Evolutionary conservation across 1,140 invertebrate genomes (phyloP), one percentile per base, ranked within the genome.

Genomic region (Drosophila hydei): DNA sequence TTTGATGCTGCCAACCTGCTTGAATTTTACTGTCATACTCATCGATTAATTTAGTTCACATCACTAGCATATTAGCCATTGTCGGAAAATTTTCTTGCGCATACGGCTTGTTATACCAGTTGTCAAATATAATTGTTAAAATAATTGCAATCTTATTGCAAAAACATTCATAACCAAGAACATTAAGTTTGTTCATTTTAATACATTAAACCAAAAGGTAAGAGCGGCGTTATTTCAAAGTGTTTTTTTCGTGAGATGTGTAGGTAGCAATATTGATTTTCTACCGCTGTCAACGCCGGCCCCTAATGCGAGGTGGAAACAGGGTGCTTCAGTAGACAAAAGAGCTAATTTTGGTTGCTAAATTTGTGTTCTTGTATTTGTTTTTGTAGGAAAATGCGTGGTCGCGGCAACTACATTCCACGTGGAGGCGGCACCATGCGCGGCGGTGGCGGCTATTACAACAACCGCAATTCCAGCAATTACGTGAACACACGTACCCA

Each of bases 381-480:
- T 16, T 19, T 21, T 42, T 16, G 21, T 48, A 79, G 56, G 12
- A 79, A 76, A 58, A 90, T 90, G 88, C 88, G 88, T 52, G 88
- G 88, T 68, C 74, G 88, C 52, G 80, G 89, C 47, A 85, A 85
- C 25, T 91, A 89, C 27, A 75, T 80, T 71, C 79, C 79, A 68
- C 85, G 89, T 72, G 89, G 89, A 47, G 73, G 84, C 21, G 73
- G 75, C 47, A 72, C 63, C 38, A 83, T 74, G 48, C 79, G 89
- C 48, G 87, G 81, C 7, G 89, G 89, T 14, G 89, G 85, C 3
- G 85, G 89, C 30, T 89, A 77, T 36, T 89, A 89, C 55, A 90
- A 89, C 45, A 88, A 90, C 36, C 84, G 84, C 18, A 84, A 87
- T 33, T 84, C 84, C 1, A 84, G 81, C 76, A 88, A 90, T 68